Evolutionary conservation across 2,888 invertebrate genomes (phyloP).

Genomic region (Macrophya alboannulata): DNA sequence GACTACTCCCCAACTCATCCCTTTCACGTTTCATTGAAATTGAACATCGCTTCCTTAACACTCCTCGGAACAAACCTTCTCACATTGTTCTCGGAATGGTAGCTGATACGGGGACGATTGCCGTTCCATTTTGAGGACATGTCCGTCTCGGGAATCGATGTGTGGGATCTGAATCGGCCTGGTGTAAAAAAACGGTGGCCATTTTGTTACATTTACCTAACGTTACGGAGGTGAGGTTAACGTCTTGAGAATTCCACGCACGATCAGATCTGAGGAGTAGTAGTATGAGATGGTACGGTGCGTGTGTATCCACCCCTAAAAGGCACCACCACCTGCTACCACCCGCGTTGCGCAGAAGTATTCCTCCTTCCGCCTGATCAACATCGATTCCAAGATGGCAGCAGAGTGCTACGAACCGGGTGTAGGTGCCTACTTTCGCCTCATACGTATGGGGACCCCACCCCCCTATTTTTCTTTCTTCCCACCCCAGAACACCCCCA

Average conservation of each 20-base stretch:
- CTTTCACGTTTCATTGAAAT: conserved; percentile 29
- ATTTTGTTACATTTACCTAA: conserved; percentile 21
- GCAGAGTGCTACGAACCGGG: conserved; percentile 54
- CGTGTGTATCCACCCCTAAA: conserved; percentile 47
- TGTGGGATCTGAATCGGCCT: background rate
- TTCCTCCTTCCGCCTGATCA: conserved; percentile 77
- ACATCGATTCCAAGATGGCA: conserved; percentile 78
- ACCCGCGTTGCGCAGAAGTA: conserved; percentile 74
- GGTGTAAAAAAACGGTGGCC: background rate
- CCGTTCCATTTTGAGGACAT: background rate
- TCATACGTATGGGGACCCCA: conserved; percentile 74
- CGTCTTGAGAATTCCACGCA: conserved; percentile 53
- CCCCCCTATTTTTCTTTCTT: conserved; percentile 63
- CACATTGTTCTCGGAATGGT: background rate
- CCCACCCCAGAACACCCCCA: conserved; percentile 60
- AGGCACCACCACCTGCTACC: conserved; percentile 47
- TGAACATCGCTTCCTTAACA: conserved; percentile 14
- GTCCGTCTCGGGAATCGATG: background rate
- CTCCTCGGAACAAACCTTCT: background rate
- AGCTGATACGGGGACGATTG: too few relatives aligned
- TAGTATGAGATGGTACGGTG: conserved; percentile 23
- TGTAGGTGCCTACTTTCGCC: conserved; percentile 45
- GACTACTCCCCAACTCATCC: background rate
- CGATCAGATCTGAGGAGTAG: conserved; percentile 19
- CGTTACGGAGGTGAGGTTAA: background rate